Base-by-base conservation (phyloP, 1,140 invertebrate genomes). In the Brachionus angularis region DNA sequence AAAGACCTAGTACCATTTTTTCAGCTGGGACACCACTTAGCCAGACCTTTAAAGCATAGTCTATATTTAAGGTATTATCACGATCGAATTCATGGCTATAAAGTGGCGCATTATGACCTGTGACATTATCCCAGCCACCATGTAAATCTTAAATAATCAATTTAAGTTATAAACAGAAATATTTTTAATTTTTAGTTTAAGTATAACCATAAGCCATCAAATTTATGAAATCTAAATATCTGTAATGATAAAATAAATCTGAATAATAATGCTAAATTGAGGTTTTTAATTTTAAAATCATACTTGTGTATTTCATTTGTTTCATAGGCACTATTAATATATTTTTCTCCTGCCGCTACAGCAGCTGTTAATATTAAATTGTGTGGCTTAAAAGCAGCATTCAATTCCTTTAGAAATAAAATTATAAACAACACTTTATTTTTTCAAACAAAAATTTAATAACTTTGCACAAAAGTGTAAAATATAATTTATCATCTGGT, bases 161-260 rank as follows among this genome's bases (percentile, higher is more conserved):
- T 62, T 39, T 46, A 62, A 21, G 34, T 34, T 2, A 5, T 42
- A n/a, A n/a, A n/a, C n/a, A n/a, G n/a, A n/a, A n/a, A n/a, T n/a
- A n/a, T n/a, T n/a, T n/a, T n/a, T n/a, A n/a, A n/a, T n/a, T n/a
- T n/a, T n/a, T n/a, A n/a, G n/a, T n/a, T n/a, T n/a, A n/a, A n/a
- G n/a, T n/a, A 62, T 94, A 91, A 83, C 95, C 70, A 83, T 95
- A 86, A 88, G 96, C 74, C 83, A 84, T 84, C 25, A 96, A 84
- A 82, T 96, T 96, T 82, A 97, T 89, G 85, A 94, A 96, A 82
- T 97, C 93, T 70, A 96, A 80, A 79, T 93, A 87, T 77, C 71
- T 52, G n/a, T 87, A 86, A 75, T n/a, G n/a, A n/a, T n/a, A 27
- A 33, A 39, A 7, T 42, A 39, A 44, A 25, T 25, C 34, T 71